Evolutionary conservation across 2,888 invertebrate species (phyloP), one percentile per base, ranked within the genome.

Genomic region (Drosophila meridionalis): DNA sequence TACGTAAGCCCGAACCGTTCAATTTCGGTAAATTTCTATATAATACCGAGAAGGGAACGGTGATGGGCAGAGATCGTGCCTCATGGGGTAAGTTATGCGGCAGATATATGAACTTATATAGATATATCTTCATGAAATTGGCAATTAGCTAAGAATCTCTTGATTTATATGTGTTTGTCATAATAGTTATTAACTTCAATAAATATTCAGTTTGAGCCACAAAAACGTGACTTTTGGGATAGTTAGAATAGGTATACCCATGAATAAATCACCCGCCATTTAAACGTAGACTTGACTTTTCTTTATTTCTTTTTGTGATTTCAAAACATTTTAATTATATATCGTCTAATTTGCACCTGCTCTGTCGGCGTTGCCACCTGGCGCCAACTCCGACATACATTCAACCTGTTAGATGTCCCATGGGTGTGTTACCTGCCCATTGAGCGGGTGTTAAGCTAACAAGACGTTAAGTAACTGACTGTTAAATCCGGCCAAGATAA

Each of bases 41-140:
- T 87, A 94, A 96, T 82, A 93, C 94, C 0, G 94, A 94, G 59
- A 94, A 95, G 40, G 94, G 95, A 48, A 95, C 95, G 28, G 94
- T 96, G 70, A 91, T 95, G 71, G 95, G 95, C 3, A 94, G 96
- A 59, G 95, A 95, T 53, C 93, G 94, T 26, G 92, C 93, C 72
- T 94, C 95, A 92, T 96, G 96, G 96, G 95, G 96, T 96, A 93
- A 95, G 95, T 92, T 77, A 36, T 42, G 50, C 12, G 5, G 36
- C 11, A 47, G 7, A 9, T 12, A 40, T 20, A 34, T 28, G 20
- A 1, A 20, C 20, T 8, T 34, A 9, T 32, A 30, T 4, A 48
- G 11, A 45, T 45, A 42, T n/a, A 42, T 42, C 9, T 14, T 9
- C 9, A 26, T 45, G 1, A 5, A 43, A 43, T 5, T 42, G n/a